These are phyloP conservation scores for Hyles lineata DNA, from an alignment of 2,888 invertebrate genomes.

Conservation along the genomic window DNA sequence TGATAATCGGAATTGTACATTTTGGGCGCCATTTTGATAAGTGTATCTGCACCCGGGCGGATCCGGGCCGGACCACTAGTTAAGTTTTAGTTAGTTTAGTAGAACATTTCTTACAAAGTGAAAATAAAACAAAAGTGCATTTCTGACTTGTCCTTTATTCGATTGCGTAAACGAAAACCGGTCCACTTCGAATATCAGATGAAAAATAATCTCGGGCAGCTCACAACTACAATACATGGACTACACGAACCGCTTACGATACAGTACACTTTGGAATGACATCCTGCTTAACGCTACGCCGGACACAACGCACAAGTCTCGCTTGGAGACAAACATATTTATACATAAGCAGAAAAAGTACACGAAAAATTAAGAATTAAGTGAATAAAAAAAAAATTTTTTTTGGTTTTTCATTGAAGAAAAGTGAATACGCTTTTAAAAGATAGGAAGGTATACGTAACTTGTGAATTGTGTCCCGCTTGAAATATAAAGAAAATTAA, in stretches of 20 bases:
- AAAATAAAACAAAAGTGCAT: slow-evolving; percentile 31
- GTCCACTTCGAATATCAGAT: slow-evolving; percentile 63
- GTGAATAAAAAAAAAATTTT: not conserved
- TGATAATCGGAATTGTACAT: no score
- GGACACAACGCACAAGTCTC: slow-evolving; percentile 26
- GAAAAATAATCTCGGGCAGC: slow-evolving; percentile 67
- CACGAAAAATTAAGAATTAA: no score
- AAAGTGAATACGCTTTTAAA: not conserved
- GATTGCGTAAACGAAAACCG: slow-evolving; percentile 80
- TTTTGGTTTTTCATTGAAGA: not conserved
- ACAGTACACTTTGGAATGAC: slow-evolving; percentile 80
- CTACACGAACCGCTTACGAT: slow-evolving; percentile 59
- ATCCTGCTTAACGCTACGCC: slow-evolving; percentile 69
- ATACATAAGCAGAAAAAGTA: not conserved
- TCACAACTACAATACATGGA: slow-evolving; percentile 60
- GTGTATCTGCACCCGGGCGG: no score
- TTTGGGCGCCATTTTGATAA: no score
- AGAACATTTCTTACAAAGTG: not conserved
- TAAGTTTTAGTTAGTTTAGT: no score
- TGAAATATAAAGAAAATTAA: slow-evolving; percentile 55
- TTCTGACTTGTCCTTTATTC: slow-evolving; percentile 76
- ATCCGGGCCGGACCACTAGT: no score
- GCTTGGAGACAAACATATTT: not conserved
- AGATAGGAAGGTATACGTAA: not conserved
- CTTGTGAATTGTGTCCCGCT: slow-evolving; percentile 22